A percentile compares a stretch with the other conserved stretches of the same genome.
Evolutionary conservation across 2,888 invertebrate genomes (phyloP).

Genomic region (Chrysolina americana): DNA sequence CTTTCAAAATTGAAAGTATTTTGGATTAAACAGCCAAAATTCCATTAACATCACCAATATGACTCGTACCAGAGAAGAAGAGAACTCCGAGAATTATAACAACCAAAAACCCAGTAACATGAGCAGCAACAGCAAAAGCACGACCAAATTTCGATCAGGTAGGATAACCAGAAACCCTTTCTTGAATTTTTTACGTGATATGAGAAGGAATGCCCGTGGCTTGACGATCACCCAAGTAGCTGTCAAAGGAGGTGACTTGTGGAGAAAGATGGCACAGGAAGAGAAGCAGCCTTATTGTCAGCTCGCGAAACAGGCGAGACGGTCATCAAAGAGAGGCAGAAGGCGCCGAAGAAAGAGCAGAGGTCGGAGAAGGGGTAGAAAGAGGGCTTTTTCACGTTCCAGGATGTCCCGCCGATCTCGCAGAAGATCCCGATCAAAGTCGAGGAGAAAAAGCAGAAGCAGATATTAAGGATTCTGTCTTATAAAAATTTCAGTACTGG

Average conservation of each 20-base stretch:
- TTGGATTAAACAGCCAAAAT: slow-evolving; percentile 3
- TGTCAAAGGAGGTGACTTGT: slow-evolving; percentile 45
- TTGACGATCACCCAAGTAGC: slow-evolving; percentile 38
- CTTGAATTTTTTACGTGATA: slow-evolving; percentile 51
- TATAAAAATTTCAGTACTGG: not conserved
- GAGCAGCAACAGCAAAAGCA: not conserved
- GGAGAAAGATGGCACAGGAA: slow-evolving; percentile 48
- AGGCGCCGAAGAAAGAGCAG: slow-evolving; percentile 25
- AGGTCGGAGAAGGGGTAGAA: slow-evolving; percentile 24
- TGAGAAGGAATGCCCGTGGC: slow-evolving; percentile 41
- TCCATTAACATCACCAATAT: slow-evolving; percentile 1
- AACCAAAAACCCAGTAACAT: slow-evolving; percentile 1
- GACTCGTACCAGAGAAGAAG: slow-evolving; percentile 3
- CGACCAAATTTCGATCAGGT: slow-evolving; percentile 32
- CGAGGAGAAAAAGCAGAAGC: slow-evolving; percentile 9
- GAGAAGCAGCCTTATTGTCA: slow-evolving; percentile 46
- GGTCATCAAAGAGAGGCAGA: slow-evolving; percentile 17
- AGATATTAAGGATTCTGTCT: not conserved
- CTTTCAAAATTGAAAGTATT: slow-evolving; percentile 17
- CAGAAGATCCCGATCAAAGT: slow-evolving; percentile 7
- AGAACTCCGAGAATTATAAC: not conserved
- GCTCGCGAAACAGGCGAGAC: slow-evolving; percentile 42
- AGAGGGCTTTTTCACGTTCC: not conserved
- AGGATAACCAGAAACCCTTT: slow-evolving; percentile 51
- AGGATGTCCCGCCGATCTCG: not conserved